Base-by-base conservation (phyloP, 1,140 invertebrate genomes). In the Euglossa dilemma region DNA sequence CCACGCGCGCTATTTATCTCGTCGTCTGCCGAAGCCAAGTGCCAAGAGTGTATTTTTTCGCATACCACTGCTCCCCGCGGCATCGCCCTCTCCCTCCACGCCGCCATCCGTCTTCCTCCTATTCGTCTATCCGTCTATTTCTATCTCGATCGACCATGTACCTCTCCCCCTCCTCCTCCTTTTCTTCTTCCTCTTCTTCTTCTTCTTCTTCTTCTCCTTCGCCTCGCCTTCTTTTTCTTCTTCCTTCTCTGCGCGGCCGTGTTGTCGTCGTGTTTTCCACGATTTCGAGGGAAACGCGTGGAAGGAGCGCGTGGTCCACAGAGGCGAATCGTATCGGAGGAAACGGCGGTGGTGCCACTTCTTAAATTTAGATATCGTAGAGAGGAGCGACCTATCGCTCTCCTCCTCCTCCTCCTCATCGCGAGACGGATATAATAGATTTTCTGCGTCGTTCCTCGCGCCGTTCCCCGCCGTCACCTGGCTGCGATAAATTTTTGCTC, bases 1-100 rank as follows among this genome's bases (percentile, higher is more conserved):
- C 87, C 87, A 89, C 87, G 87, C 84, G 52, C 73, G 77, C 87
- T 89, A 89, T 89, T 89, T 89, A 89, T 88, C 87, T 88, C 87
- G 67, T 84, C 72, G 80, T 88, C 84, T 89, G 84, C 87, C 87
- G 87, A 89, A 81, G 87, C 87, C 73, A 64, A 89, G 87, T 89
- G 87, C 87, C 87, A 89, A 88, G 80, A 85, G 77, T 66, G 67
- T 84, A 85, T 89, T 86, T 89, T 88, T 89, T 89, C 86, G 84
- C 87, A 89, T 88, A 71, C 72, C 73, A 45, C 56, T 61, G 36
- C 69, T 80, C 69, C 18, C 54, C 11, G 70, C n/a, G 12, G 18
- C 54, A 52, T 43, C 43, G 36, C 66, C 43, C 6, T 67, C 66
- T 45, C 4, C 45, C 8, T 45, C n/a, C 66, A 14, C 50, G 57